Conservation (phyloP, 1,140 invertebrate species). For the Brachionus rubens region DNA sequence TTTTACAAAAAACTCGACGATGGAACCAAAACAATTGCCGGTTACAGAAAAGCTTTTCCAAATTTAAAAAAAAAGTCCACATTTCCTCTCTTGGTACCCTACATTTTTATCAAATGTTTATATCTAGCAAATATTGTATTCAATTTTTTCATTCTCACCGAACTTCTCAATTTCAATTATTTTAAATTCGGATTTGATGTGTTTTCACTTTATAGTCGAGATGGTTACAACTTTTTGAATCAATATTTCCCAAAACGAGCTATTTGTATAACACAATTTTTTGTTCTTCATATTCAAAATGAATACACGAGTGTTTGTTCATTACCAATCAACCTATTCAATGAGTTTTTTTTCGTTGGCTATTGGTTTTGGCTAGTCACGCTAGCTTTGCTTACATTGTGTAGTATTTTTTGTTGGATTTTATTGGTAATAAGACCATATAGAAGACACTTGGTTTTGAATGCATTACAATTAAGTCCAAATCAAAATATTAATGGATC, state of each 20-base stretch:
- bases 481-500: conserved; percentile 13
- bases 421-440: neutral
- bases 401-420: conserved; percentile 16
- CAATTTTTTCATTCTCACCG: conserved; percentile 59
- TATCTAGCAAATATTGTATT: conserved; percentile 19
- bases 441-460: neutral
- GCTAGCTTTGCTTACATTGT: neutral
- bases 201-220: neutral
- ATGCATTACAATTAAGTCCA: conserved; percentile 26
- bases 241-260: conserved; percentile 19
- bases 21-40: neutral
- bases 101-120: conserved; percentile 15
- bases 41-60: conserved; percentile 10
- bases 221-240: conserved; percentile 18
- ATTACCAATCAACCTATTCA: conserved; percentile 64
- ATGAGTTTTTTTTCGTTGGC: conserved; percentile 65
- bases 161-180: conserved; percentile 58
- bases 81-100: conserved; percentile 21
- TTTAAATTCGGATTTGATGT: neutral
- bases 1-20: neutral
- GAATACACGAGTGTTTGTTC: conserved; percentile 63
- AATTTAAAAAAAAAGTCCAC: conserved; percentile 16
- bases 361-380: conserved; percentile 63
- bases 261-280: neutral
- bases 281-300: conserved; percentile 31